Conservation (phyloP, 2,797 vertebrate genomes). For the Triplophysa bombifrons region DNA sequence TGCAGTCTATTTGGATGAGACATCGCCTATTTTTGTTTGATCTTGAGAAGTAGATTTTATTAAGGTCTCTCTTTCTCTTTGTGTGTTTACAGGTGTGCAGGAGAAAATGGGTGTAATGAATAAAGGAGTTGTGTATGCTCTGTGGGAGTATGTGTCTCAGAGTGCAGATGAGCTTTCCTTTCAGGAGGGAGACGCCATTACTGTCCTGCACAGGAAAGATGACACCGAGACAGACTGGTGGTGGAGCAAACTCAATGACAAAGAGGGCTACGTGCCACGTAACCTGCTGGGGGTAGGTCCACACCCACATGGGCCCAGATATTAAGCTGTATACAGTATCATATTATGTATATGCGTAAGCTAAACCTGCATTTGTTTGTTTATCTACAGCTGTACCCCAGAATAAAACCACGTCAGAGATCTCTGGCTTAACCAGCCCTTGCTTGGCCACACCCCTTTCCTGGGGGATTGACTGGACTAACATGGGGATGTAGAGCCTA, state of each 20-base stretch:
- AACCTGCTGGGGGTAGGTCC: conserved; percentile 87
- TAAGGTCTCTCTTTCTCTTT: not conserved
- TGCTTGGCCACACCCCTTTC: not conserved
- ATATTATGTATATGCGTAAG: not conserved
- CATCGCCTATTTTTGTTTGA: no score
- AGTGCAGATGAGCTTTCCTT: conserved; percentile 90
- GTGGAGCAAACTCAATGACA: conserved; percentile 94
- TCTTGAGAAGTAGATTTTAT: not conserved
- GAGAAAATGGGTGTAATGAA: conserved; percentile 99
- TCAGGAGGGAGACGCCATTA: conserved; percentile 90
- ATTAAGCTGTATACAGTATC: not conserved
- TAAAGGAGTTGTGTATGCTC: conserved; percentile 89
- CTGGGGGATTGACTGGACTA: conserved; percentile 62
- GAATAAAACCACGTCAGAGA: conserved; percentile 96
- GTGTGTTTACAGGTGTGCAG: conserved; percentile 84
- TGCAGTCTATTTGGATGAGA: no score
- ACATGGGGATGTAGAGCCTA: conserved; percentile 58
- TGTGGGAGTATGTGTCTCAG: conserved; percentile 94
- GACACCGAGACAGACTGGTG: conserved; percentile 96
- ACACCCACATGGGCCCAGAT: not conserved
- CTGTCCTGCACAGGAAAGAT: conserved; percentile 88
- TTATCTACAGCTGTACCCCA: conserved; percentile 87
- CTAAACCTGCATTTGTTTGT: not conserved
- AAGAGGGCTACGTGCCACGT: conserved; percentile 94
- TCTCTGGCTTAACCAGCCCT: conserved; percentile 84